These are phyloP conservation scores for Nannobrachium achirus DNA, from an alignment of 2,113 vertebrate genomes.

Conservation along the genomic window DNA sequence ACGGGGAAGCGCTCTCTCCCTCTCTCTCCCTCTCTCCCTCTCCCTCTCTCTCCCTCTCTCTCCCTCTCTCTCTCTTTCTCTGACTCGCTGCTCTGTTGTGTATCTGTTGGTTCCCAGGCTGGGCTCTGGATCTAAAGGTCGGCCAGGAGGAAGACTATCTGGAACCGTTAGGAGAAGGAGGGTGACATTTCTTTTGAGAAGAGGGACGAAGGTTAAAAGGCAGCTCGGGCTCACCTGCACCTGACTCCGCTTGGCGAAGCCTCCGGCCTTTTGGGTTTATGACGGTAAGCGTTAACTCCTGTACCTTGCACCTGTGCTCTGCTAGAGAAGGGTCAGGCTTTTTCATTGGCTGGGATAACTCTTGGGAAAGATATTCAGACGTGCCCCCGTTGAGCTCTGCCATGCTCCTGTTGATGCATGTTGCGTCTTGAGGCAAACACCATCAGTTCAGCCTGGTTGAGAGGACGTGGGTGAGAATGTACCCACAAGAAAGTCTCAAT, in stretches of 20 bases:
- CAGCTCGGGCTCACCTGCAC: constrained; percentile 53
- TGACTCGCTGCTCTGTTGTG: constrained; percentile 73
- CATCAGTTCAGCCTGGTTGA: neutral
- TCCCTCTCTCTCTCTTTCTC: constrained; percentile 65
- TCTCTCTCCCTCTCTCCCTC: constrained; percentile 69
- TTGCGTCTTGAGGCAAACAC: neutral
- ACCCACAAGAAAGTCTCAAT: neutral
- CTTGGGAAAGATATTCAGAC: neutral
- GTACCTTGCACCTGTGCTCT: constrained; percentile 38
- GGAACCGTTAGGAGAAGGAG: constrained; percentile 33
- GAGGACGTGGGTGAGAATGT: no score
- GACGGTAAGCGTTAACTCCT: constrained; percentile 78
- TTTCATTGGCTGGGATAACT: constrained; percentile 15
- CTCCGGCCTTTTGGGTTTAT: constrained; percentile 65
- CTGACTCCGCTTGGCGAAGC: constrained; percentile 53
- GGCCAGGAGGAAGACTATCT: constrained; percentile 36
- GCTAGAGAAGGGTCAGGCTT: constrained; percentile 16
- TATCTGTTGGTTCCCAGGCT: constrained; percentile 57
- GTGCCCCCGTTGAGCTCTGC: neutral
- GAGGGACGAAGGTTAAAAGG: constrained; percentile 71
- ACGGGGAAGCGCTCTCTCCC: constrained; percentile 79
- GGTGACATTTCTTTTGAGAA: constrained; percentile 10
- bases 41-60: constrained; percentile 47
- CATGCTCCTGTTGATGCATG: neutral
- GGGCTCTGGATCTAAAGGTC: constrained; percentile 53